Evolutionary conservation across 2,888 invertebrate genomes (phyloP), one percentile per base, ranked within the genome.

Genomic region (Clepsis dumicolana): DNA sequence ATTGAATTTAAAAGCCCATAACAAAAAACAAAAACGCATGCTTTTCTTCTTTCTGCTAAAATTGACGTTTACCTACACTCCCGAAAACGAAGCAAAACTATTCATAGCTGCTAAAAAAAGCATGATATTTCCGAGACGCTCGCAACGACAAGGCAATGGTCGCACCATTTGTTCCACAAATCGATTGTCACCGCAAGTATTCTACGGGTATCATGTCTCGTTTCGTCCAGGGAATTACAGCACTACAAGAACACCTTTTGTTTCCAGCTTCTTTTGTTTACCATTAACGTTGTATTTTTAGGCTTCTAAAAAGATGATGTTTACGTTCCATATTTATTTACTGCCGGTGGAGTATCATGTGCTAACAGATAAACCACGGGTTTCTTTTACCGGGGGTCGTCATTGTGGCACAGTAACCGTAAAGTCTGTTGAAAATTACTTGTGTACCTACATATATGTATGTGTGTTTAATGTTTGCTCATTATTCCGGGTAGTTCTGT

Each of bases 131-230:
- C 1, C 32, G 41, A 44, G 53, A 38, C 52, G 29, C 54, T 53
- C 27, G 65, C 65, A 50, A 48, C 32, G 14, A 57, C 57, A 57
- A 59, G 72, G 73, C 71, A 72, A 75, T 73, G 67, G 74, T 72
- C 69, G 54, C 32, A 64, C 71, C 72, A 75, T 74, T 77, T 75
- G 70, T 74, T 70, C 64, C 54, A 57, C 66, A 65, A 71, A 75
- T 74, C 72, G 77, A 74, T 75, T 72, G 64, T 64, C 64, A 64
- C 64, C 59, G 63, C 61, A 68, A 68, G 54, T 68, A 74, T 63
- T 63, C 71, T 65, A 29, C 29, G 29, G 7, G 29, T 29, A 70
- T 70, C 57, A 65, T 63, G 24, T 60, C 64, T 68, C 65, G 71
- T 69, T 73, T 64, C 53, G 60, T 61, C 53, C 67, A 65, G 67